These are phyloP conservation scores for Trialeurodes vaporariorum DNA, from an alignment of 1,140 invertebrate genomes.

Conservation along the genomic window DNA sequence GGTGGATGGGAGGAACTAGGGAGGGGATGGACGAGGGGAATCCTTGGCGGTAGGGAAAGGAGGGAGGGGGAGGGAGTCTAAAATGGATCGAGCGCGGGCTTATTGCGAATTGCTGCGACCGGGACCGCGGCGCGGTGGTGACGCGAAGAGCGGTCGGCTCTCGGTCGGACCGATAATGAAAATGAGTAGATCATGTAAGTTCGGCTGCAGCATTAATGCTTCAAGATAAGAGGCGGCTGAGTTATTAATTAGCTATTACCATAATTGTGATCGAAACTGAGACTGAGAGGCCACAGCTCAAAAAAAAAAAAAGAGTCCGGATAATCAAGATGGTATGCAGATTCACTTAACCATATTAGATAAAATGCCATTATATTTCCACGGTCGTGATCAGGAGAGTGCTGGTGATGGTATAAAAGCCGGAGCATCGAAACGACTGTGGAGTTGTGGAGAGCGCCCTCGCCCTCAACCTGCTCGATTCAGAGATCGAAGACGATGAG, in stretches of 20 bases:
- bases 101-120: too few relatives aligned
- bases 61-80: too few relatives aligned
- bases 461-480: too few relatives aligned
- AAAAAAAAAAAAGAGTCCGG: too few relatives aligned
- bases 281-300: too few relatives aligned
- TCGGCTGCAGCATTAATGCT: not conserved
- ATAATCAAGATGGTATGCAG: not conserved
- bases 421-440: too few relatives aligned
- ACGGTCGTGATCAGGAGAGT: not conserved
- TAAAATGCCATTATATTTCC: not conserved
- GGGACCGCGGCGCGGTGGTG: too few relatives aligned
- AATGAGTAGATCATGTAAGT: not conserved
- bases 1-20: not conserved
- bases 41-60: too few relatives aligned
- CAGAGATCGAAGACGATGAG: too few relatives aligned
- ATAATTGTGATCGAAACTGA: not conserved
- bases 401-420: not conserved
- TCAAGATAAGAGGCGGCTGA: not conserved
- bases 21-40: not conserved
- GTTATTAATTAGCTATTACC: slow-evolving; percentile 1
- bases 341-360: not conserved
- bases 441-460: too few relatives aligned
- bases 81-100: too few relatives aligned
- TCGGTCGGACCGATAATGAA: not conserved
- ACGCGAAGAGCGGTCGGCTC: too few relatives aligned